Evolutionary conservation across 2,797 vertebrate genomes (phyloP).

Genomic region (Sciurus vulgaris): DNA sequence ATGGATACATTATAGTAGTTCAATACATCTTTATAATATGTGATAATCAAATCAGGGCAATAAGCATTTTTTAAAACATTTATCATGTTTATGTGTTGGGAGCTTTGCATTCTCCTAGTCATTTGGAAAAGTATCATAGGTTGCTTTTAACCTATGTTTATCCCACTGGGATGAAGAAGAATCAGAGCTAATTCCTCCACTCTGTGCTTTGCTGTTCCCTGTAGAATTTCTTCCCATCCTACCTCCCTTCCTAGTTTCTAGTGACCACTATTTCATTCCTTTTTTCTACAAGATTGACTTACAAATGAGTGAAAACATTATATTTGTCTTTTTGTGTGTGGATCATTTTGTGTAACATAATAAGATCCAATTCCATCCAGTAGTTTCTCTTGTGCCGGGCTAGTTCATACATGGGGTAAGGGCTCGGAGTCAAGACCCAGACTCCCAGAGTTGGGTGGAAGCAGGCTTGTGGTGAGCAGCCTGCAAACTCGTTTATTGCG

Average conservation of each 20-base stretch:
- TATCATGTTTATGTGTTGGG: background rate
- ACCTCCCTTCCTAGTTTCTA: background rate
- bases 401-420: too few species aligned
- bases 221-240: too few species aligned
- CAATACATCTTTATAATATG: background rate
- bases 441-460: too few species aligned
- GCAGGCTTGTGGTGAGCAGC: too few species aligned
- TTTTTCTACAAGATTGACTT: background rate
- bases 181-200: background rate
- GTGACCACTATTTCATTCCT: background rate
- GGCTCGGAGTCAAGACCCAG: too few species aligned
- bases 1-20: background rate
- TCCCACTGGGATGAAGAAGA: too few species aligned
- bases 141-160: background rate
- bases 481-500: too few species aligned
- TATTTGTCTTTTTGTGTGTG: background rate
- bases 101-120: background rate
- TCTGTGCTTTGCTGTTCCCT: background rate
- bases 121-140: background rate
- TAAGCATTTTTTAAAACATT: background rate
- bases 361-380: background rate
- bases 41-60: background rate
- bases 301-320: background rate
- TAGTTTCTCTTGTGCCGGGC: too few species aligned
- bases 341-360: background rate